Evolutionary conservation across 2,113 vertebrate genomes (phyloP).

Genomic region (Polypterus senegalus): DNA sequence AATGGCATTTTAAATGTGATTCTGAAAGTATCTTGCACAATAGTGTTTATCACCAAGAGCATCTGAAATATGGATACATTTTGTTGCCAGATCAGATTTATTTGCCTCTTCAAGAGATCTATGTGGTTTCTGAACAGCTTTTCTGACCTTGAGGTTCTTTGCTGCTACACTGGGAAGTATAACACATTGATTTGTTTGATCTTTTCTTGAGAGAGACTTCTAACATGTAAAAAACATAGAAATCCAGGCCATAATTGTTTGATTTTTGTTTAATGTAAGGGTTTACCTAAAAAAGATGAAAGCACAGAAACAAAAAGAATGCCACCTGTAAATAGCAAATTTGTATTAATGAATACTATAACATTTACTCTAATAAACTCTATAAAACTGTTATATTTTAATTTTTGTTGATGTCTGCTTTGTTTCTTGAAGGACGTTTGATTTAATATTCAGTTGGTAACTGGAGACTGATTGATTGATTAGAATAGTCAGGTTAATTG

Average conservation of each 20-base stretch:
- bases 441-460: no score
- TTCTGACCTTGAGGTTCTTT: slow-evolving; percentile 37
- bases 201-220: not conserved
- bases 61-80: slow-evolving; percentile 35
- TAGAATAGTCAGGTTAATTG: no score
- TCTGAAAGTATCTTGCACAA: slow-evolving; percentile 21
- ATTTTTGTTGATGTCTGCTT: no score
- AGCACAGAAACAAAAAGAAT: no score
- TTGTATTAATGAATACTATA: no score
- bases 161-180: slow-evolving; percentile 13
- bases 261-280: slow-evolving; percentile 27
- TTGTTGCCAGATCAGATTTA: slow-evolving; percentile 24
- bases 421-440: no score
- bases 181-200: slow-evolving; percentile 16
- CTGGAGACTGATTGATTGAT: no score
- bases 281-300: slow-evolving; percentile 5
- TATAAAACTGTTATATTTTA: no score
- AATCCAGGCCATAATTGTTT: slow-evolving; percentile 21
- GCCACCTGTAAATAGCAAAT: no score
- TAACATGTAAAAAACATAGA: not conserved
- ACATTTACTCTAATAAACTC: no score
- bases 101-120: slow-evolving; percentile 27
- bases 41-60: slow-evolving; percentile 29
- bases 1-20: slow-evolving; percentile 40
- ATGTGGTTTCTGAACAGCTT: slow-evolving; percentile 22